Conservation (phyloP, 2,888 invertebrate species). For the Volucella inflata region DNA sequence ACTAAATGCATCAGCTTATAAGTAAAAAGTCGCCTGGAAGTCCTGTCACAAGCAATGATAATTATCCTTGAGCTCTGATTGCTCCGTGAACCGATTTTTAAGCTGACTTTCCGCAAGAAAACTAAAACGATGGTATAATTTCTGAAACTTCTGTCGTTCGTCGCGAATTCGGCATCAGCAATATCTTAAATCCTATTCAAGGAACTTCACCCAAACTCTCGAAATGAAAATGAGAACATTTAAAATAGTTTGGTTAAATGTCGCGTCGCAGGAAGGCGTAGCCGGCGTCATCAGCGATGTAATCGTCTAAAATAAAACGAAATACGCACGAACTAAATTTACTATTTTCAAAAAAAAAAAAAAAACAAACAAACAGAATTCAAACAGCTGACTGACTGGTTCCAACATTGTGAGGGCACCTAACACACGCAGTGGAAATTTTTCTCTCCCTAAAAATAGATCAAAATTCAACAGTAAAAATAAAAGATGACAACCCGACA, state of each 20-base stretch:
- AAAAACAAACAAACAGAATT: neutral
- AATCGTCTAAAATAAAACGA: neutral
- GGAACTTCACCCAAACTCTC: neutral
- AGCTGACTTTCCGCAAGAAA: too few species aligned
- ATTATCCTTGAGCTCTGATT: too few species aligned
- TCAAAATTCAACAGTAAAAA: slow-evolving; percentile 12
- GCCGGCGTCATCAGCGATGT: neutral
- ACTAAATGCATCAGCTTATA: too few species aligned
- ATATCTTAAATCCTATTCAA: too few species aligned
- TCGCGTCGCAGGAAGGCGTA: neutral
- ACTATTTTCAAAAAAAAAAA: slow-evolving; percentile 5
- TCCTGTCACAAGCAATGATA: too few species aligned
- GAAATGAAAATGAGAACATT: neutral
- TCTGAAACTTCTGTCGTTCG: too few species aligned
- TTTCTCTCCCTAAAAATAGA: slow-evolving; percentile 35
- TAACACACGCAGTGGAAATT: slow-evolving; percentile 45
- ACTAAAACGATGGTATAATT: too few species aligned
- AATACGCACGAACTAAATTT: neutral
- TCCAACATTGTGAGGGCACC: neutral
- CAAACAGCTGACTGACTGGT: slow-evolving; percentile 42
- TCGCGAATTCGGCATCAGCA: too few species aligned
- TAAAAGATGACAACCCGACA: neutral
- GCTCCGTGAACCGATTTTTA: too few species aligned
- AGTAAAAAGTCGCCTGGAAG: too few species aligned
- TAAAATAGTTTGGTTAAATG: neutral